Percentiles rank a stretch among this genome's conserved stretches.
Evolutionary conservation across 2,113 vertebrate genomes (phyloP).

Genomic region (Xiphophorus hellerii): DNA sequence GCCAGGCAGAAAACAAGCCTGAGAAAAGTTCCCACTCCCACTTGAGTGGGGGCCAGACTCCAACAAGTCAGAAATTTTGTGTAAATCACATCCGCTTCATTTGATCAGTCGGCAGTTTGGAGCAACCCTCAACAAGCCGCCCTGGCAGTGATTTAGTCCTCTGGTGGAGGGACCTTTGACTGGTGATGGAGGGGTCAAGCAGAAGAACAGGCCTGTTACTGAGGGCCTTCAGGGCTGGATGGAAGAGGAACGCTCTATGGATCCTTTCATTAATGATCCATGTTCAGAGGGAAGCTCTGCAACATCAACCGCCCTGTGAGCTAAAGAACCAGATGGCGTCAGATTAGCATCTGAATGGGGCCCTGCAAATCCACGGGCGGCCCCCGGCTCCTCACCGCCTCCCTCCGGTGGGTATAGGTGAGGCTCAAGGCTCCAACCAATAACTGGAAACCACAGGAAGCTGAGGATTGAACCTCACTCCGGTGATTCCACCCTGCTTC

Average conservation of each 20-base stretch:
- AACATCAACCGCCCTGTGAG: constrained; percentile 12
- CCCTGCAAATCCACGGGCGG: constrained; percentile 28
- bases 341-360: constrained; percentile 69
- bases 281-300: constrained; percentile 13
- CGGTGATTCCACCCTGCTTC: constrained; percentile 3
- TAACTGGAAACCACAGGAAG: constrained; percentile 49
- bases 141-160: constrained; percentile 35
- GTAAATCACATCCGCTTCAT: constrained; percentile 58
- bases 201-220: constrained; percentile 35
- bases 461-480: constrained; percentile 22
- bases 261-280: constrained; percentile 21
- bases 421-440: constrained; percentile 42
- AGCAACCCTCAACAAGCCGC: neutral
- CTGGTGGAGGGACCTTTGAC: constrained; percentile 39
- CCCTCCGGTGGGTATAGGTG: constrained; percentile 38
- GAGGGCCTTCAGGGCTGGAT: constrained; percentile 19
- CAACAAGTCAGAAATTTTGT: neutral
- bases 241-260: constrained; percentile 12
- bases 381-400: constrained; percentile 17
- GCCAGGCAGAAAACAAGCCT: constrained; percentile 7
- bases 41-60: constrained; percentile 49
- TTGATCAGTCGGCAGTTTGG: constrained; percentile 17
- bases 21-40: constrained; percentile 54
- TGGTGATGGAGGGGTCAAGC: constrained; percentile 11
- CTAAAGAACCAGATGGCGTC: constrained; percentile 63